Evolutionary conservation across 2,888 invertebrate genomes (phyloP), one percentile per base, ranked within the genome.

Genomic region (Cremastinae sp.): DNA sequence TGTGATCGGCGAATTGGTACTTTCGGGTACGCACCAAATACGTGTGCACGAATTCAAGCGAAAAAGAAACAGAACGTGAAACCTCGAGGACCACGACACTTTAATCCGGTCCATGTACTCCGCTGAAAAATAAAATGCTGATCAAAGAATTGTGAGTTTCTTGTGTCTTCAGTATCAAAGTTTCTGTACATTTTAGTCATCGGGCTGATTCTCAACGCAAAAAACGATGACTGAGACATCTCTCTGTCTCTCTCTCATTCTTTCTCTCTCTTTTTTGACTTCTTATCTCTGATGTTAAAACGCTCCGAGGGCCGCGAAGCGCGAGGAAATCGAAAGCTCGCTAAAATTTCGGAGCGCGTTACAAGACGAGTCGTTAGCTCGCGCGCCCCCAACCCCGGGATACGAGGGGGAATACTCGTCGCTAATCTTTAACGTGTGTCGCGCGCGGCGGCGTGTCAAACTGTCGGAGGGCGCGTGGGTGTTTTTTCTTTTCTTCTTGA

Each of bases 101-200:
- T 53, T 41, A 22, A 41, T 66, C 62, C 77, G 79, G 85, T 83
- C 84, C 85, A 87, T 86, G 87, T 86, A 86, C 85, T 83, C 83
- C 78, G 78, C 81, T 79, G 78, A 81, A 83, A 59, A 80, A 80
- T 73, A 85, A 87, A 81, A 89, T 89, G 89, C 87, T 89, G 81
- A 89, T 89, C 86, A 89, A 88, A 78, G 89, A 89, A 87, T 89
- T 83, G 89, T 89, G 79, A 89, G 89, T 88, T 56, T 47, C 56
- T 37, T 18, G 18, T 5, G 39, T 18, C 18, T 39, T 56, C 16
- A 10, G 56, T 56, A 18, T 39, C n/a, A n/a, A n/a, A n/a, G 18
- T 39, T 10, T 9, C 12, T 43, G 3, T 16, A 47, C n/a, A n/a
- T 35, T 47, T 28, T 5, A 5, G 47, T 35, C 35, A 35, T 35